These are phyloP conservation scores for Arizona elegans DNA, from an alignment of 2,113 vertebrate species.

Conservation along the genomic window DNA sequence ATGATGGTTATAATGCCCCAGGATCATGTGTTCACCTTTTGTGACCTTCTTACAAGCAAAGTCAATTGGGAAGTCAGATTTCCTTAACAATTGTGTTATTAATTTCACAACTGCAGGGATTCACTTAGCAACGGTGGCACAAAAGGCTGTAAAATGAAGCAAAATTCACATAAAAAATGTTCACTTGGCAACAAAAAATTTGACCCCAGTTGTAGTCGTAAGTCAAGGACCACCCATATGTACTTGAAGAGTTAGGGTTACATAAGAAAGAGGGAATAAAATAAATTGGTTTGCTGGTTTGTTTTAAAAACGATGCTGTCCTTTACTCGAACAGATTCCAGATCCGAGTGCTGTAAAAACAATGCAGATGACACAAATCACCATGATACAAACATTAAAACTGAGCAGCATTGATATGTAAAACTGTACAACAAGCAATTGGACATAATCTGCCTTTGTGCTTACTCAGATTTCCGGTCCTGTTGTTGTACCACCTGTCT, in stretches of 20 bases:
- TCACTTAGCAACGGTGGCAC: too few relatives aligned
- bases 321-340: neutral
- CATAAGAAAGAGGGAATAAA: neutral
- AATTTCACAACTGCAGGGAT: too few relatives aligned
- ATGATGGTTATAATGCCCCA: too few relatives aligned
- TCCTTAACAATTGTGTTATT: too few relatives aligned
- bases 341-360: neutral
- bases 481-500: neutral
- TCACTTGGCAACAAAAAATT: too few relatives aligned
- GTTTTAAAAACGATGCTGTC: neutral
- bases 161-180: too few relatives aligned
- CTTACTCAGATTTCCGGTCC: neutral
- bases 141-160: too few relatives aligned
- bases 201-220: too few relatives aligned
- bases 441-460: neutral
- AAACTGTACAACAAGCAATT: neutral
- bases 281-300: neutral
- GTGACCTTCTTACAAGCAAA: too few relatives aligned
- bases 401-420: neutral
- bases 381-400: neutral
- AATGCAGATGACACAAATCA: neutral
- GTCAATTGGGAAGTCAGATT: too few relatives aligned
- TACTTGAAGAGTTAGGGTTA: neutral
- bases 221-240: too few relatives aligned
- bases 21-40: too few relatives aligned